Conservation (phyloP, 1,140 invertebrate species). For the Leptonema lineaticorne region DNA sequence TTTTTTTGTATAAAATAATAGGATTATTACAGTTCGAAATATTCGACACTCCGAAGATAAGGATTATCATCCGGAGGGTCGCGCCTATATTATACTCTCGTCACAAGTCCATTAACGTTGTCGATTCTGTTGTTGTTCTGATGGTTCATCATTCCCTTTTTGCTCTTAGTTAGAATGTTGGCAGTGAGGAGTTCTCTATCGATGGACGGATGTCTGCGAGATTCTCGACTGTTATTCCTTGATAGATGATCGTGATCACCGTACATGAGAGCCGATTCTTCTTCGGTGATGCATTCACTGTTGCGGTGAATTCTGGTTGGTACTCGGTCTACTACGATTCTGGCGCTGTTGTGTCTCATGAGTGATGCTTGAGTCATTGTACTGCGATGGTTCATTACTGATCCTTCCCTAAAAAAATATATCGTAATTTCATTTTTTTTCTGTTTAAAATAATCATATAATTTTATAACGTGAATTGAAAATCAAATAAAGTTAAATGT, state of each 20-base stretch:
- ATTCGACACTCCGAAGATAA: not conserved
- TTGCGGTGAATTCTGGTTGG: conserved; percentile 23
- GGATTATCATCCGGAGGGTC: not conserved
- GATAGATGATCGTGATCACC: conserved; percentile 19
- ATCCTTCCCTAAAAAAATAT: conserved; percentile 36
- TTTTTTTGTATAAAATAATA: no score
- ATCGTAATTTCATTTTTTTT: not conserved
- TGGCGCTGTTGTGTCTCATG: conserved; percentile 39
- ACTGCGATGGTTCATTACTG: conserved; percentile 38
- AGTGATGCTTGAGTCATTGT: conserved; percentile 40
- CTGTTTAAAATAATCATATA: no score
- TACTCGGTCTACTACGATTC: conserved; percentile 34
- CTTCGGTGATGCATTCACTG: conserved; percentile 25
- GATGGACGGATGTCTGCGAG: conserved; percentile 24
- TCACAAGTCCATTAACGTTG: conserved; percentile 33
- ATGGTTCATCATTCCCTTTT: conserved; percentile 25
- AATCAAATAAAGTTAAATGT: no score
- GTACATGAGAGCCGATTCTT: conserved; percentile 31
- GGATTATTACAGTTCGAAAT: not conserved
- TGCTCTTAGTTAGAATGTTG: conserved; percentile 20
- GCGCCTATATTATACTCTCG: conserved; percentile 35
- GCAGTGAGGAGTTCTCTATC: conserved; percentile 26
- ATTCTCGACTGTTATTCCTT: conserved; percentile 22
- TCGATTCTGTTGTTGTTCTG: conserved; percentile 34
- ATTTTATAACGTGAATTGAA: no score